Base-by-base conservation (phyloP, 2,113 vertebrate species). In the Upupa epops region DNA sequence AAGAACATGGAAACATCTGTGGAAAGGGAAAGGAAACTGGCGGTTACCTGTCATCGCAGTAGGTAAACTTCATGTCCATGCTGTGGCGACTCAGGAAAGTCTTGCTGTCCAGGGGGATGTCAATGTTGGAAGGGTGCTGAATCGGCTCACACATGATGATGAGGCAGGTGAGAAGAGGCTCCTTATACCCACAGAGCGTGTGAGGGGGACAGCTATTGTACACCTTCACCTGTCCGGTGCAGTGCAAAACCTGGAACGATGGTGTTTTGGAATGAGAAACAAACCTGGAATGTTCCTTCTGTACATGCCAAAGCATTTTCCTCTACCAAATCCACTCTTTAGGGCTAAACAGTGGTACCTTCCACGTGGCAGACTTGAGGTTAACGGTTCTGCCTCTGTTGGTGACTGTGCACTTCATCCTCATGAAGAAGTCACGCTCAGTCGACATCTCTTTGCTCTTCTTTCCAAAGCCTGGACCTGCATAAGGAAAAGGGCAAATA, bases 11-110 rank as follows among this genome's bases (percentile, higher is more conserved):
- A 79, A 86, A 76, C 18, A 37, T 5, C n/a, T 20, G 11, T 42
- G 15, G 40, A 42, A 42, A 17, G 11, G 24, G 32, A 34, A 86
- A 68, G 10, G 11, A 85, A 56, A 40, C 75, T 4, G 13, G 18
- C 25, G 17, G 70, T 71, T 94, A 99, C 99, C 99, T 98, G 92
- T 98, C 98, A 89, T 99, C 99, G n/a, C 99, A 99, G 95, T 98
- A 98, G 29, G 98, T 99, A 96, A 99, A 99, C 95, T 97, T 99
- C 98, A 99, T 99, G 97, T 99, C 99, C 99, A 99, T 99, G 97
- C 98, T 98, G 79, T 99, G 99, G 92, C 98, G 98, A 94, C 99
- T 99, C 92, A 98, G 98, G 97, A 99, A 99, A 49, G 98, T 98
- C 96, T 99, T 98, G 96, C 98, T 97, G 96, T 98, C 98, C 93